Percentiles rank a stretch among this genome's conserved stretches.
Conservation (phyloP, 2,797 vertebrate genomes). For the Brachyrhaphis roseni region DNA sequence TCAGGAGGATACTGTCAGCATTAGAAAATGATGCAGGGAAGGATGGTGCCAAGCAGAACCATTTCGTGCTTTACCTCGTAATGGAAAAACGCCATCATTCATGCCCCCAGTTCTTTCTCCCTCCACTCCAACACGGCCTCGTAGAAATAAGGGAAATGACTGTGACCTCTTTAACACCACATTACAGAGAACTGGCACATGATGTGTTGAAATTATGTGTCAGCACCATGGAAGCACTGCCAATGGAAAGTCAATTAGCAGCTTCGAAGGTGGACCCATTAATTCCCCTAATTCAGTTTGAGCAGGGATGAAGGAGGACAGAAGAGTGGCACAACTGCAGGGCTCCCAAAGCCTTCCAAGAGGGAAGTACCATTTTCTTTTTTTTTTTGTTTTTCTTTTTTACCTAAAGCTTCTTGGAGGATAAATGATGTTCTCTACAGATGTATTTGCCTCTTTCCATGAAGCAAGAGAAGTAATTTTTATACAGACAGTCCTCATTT, state of each 20-base stretch:
- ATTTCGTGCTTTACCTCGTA: not conserved
- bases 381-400: not conserved
- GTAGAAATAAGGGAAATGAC: conserved; percentile 5
- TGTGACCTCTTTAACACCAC: conserved; percentile 11
- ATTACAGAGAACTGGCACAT: conserved; percentile 9
- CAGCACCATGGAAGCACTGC: not conserved
- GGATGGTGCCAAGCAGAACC: not conserved
- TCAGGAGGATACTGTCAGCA: not conserved
- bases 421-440: not conserved
- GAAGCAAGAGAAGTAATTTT: not conserved
- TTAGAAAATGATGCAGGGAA: conserved; percentile 1
- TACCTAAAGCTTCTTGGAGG: not conserved
- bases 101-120: conserved; percentile 3
- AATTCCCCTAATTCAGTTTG: conserved; percentile 15
- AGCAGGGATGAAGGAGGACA: not conserved
- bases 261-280: conserved; percentile 14
- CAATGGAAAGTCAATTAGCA: conserved; percentile 8
- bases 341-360: not conserved
- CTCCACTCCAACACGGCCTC: not conserved
- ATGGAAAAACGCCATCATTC: not conserved
- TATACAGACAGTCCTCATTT: not conserved
- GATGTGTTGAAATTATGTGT: conserved; percentile 6
- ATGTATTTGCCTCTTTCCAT: not conserved
- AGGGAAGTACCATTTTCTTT: not conserved
- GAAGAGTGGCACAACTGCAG: not conserved